These are phyloP conservation scores for Crypturellus tataupa DNA, from an alignment of 2,797 vertebrate genomes.

Conservation along the genomic window DNA sequence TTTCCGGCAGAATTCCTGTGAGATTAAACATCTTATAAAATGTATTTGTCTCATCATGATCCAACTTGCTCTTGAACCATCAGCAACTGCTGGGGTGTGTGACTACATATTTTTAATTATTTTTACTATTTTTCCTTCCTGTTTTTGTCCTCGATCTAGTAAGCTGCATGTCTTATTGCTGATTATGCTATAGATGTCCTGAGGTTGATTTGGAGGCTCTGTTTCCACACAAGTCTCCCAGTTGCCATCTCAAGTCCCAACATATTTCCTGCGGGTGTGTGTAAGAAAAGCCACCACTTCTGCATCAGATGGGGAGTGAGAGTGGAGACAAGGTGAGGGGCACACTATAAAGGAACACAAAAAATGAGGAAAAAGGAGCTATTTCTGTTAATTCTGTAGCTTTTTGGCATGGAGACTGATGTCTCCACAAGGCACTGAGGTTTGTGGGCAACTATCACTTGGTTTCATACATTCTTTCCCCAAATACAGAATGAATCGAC, in stretches of 20 bases:
- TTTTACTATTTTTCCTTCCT: slow-evolving; percentile 27
- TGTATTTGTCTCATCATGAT: slow-evolving; percentile 58
- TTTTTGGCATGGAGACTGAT: background rate
- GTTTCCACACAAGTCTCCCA: slow-evolving; percentile 33
- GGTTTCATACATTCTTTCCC: background rate
- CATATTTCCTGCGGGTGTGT: slow-evolving; percentile 67
- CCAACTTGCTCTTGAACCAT: slow-evolving; percentile 62
- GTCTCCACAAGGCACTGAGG: background rate
- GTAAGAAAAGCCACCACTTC: slow-evolving; percentile 45
- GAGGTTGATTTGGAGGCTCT: slow-evolving; percentile 63
- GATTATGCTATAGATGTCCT: slow-evolving; percentile 58
- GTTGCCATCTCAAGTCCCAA: slow-evolving; percentile 63
- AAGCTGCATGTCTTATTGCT: slow-evolving; percentile 12
- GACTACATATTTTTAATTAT: slow-evolving; percentile 17
- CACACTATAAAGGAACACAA: background rate
- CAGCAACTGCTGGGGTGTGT: slow-evolving; percentile 43
- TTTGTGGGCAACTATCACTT: fast-evolving
- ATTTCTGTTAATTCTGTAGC: background rate
- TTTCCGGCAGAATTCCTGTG: slow-evolving; percentile 58
- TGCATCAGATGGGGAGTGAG: background rate
- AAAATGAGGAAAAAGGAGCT: background rate
- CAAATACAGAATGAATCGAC: background rate
- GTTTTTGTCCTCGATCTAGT: slow-evolving; percentile 8
- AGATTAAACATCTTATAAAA: slow-evolving; percentile 61
- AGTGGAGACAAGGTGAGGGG: background rate